A percentile compares a stretch with the other conserved stretches of the same genome.
These are phyloP conservation scores for Regulus satrapa DNA, from an alignment of 2,113 vertebrate species.

Conservation along the genomic window DNA sequence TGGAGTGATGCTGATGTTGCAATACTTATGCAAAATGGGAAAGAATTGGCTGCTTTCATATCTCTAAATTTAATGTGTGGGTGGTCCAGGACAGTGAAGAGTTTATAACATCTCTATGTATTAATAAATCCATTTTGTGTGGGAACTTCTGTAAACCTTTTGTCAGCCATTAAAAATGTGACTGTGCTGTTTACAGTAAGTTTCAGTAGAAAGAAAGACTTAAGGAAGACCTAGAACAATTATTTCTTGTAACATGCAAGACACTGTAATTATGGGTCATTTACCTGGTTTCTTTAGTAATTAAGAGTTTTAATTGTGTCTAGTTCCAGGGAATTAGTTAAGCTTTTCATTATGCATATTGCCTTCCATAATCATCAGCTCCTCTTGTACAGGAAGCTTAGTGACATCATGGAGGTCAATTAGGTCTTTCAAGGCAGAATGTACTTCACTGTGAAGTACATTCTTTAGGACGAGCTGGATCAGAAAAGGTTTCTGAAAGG, in stretches of 20 bases:
- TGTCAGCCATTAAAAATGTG: neutral
- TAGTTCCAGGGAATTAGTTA: slow-evolving; percentile 71
- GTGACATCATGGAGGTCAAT: slow-evolving; percentile 72
- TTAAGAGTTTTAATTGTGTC: slow-evolving; percentile 76
- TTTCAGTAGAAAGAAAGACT: slow-evolving; percentile 2
- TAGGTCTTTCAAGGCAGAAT: slow-evolving; percentile 60
- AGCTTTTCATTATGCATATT: slow-evolving; percentile 56
- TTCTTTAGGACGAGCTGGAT: slow-evolving; percentile 58
- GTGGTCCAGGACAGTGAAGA: neutral
- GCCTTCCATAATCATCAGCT: slow-evolving; percentile 47
- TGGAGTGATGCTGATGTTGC: slow-evolving; percentile 28
- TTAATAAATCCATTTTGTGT: slow-evolving; percentile 18
- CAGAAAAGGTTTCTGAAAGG: slow-evolving; percentile 44
- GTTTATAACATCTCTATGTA: neutral
- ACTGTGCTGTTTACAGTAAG: neutral
- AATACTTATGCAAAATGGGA: neutral
- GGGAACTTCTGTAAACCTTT: neutral
- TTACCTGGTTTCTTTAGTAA: slow-evolving; percentile 64
- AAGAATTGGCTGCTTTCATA: slow-evolving; percentile 23
- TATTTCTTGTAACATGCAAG: slow-evolving; percentile 38
- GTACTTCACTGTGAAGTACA: slow-evolving; percentile 36
- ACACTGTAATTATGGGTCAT: slow-evolving; percentile 67
- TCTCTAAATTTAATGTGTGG: slow-evolving; percentile 12
- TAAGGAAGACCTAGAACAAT: neutral
- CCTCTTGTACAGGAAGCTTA: slow-evolving; percentile 43